phyloP scores from a whole-genome alignment of 2,797 vertebrate genomes.

The Heterohyrax brucei region DNA sequence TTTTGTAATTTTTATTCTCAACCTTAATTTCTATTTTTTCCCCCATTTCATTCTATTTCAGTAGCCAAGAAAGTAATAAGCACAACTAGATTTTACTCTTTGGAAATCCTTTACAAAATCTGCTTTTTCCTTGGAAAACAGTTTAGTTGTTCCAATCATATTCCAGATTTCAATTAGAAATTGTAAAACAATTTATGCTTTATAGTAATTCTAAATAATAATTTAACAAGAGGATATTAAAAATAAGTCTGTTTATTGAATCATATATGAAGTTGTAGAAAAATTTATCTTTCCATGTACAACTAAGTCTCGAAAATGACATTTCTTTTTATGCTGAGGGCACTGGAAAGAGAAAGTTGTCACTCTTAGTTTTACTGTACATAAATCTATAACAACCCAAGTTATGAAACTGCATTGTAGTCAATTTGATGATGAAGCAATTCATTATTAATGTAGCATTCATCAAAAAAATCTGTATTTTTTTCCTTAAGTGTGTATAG shows the following conservation, averaged over 20 bases:
- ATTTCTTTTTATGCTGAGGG: constrained; percentile 13
- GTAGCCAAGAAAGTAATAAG: constrained; percentile 22
- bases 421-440: constrained; percentile 68
- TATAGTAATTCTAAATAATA: constrained; percentile 47
- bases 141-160: neutral
- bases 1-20: constrained; percentile 49
- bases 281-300: neutral
- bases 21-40: constrained; percentile 50
- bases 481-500: neutral
- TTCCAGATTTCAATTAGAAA: constrained; percentile 38
- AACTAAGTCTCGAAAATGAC: constrained; percentile 46
- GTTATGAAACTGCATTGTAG: constrained; percentile 49
- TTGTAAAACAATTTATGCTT: neutral
- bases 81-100: constrained; percentile 28
- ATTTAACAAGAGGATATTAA: constrained; percentile 26
- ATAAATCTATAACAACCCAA: constrained; percentile 38
- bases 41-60: neutral
- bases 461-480: neutral
- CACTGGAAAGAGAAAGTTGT: constrained; percentile 34
- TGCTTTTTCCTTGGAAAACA: constrained; percentile 60
- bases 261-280: neutral
- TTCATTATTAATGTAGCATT: constrained; percentile 76
- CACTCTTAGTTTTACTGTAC: constrained; percentile 54
- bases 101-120: constrained; percentile 11
- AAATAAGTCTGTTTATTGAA: constrained; percentile 17